These are phyloP conservation scores for Hirtodrosophila histrioides DNA, from an alignment of 2,888 invertebrate genomes.

Conservation along the genomic window DNA sequence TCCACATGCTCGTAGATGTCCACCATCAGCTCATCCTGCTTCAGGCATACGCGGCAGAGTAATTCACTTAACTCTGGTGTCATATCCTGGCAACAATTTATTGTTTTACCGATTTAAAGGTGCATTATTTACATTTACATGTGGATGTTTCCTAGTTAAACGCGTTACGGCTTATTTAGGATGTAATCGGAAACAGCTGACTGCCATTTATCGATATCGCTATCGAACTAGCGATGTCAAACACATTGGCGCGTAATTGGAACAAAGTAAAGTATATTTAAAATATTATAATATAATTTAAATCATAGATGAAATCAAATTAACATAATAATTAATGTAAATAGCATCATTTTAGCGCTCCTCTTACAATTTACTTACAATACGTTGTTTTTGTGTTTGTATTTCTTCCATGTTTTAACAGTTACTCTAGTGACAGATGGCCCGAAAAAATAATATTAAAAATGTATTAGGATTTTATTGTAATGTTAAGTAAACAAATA, in stretches of 20 bases:
- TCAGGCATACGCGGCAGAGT: constrained; percentile 80
- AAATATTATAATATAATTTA: too few relatives aligned
- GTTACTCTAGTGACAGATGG: too few relatives aligned
- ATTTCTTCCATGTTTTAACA: too few relatives aligned
- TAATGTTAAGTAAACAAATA: too few relatives aligned
- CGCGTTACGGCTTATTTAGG: constrained; percentile 19
- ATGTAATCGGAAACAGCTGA: constrained; percentile 15
- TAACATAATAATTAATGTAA: too few relatives aligned
- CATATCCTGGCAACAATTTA: constrained; percentile 35
- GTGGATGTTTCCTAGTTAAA: background rate
- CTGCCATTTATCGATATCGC: constrained; percentile 29
- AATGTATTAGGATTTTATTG: too few relatives aligned
- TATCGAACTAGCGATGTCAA: constrained; percentile 28
- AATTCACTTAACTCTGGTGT: constrained; percentile 55
- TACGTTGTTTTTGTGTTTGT: too few relatives aligned
- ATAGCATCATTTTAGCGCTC: too few relatives aligned
- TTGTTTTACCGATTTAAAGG: constrained; percentile 4
- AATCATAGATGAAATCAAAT: too few relatives aligned
- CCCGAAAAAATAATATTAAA: too few relatives aligned
- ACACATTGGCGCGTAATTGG: background rate
- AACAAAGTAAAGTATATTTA: too few relatives aligned
- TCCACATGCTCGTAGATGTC: constrained; percentile 81
- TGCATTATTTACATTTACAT: constrained; percentile 1
- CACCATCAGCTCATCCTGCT: constrained; percentile 77
- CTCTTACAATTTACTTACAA: too few relatives aligned